These are phyloP conservation scores for Centropus unirufus DNA, from an alignment of 2,113 vertebrate species.

Conservation along the genomic window DNA sequence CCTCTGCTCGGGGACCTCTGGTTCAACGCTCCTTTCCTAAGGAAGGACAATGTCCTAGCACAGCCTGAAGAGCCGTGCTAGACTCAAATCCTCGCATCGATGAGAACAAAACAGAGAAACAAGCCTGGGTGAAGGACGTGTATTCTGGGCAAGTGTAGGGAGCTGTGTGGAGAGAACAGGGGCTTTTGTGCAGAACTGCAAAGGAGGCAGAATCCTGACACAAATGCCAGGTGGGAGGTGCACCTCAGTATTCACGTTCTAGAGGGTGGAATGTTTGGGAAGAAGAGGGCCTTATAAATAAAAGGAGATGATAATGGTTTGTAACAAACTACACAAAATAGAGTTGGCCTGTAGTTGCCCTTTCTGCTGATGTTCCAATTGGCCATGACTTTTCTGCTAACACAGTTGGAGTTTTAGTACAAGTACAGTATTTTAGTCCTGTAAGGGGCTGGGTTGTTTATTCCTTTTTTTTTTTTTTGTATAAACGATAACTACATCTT, in stretches of 20 bases:
- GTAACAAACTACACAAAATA: not conserved
- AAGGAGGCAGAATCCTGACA: not conserved
- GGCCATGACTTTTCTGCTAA: not conserved
- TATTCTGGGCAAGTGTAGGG: not conserved
- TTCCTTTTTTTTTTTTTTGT: not conserved
- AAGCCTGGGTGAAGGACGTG: not conserved
- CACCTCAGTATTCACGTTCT: no score
- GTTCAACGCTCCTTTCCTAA: not conserved
- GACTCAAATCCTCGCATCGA: not conserved
- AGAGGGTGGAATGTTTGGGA: not conserved
- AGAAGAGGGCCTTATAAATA: not conserved
- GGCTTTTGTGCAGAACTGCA: not conserved
- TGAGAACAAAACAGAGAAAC: not conserved
- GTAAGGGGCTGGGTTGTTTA: no score
- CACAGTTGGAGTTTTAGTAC: not conserved
- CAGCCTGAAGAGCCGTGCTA: not conserved
- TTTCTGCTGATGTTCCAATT: not conserved
- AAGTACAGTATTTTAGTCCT: no score
- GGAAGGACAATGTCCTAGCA: not conserved
- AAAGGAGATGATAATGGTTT: not conserved
- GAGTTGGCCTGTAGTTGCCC: not conserved
- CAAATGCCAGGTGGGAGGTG: fast-evolving
- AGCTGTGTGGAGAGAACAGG: not conserved
- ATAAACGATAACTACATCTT: not conserved
- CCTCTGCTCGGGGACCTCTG: not conserved